These are phyloP conservation scores for Gasterosteus aculeatus DNA, from an alignment of 2,113 vertebrate species.

Conservation along the genomic window DNA sequence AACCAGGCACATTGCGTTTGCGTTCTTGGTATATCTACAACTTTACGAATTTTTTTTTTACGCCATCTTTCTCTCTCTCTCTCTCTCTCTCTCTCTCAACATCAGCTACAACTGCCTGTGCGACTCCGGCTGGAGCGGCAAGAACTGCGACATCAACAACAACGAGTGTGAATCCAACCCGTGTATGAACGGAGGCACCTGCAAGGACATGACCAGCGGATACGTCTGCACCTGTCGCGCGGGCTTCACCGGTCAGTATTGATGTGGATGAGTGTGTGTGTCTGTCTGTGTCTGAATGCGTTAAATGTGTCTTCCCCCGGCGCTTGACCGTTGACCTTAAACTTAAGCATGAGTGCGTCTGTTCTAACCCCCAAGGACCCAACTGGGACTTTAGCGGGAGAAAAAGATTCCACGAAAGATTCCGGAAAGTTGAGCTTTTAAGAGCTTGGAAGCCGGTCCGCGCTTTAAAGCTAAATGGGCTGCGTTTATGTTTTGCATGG, in stretches of 20 bases:
- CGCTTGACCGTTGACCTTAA: neutral
- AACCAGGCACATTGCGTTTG: neutral
- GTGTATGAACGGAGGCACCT: constrained; percentile 93
- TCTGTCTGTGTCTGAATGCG: neutral
- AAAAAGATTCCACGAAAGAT: constrained; percentile 81
- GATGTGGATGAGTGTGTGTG: neutral
- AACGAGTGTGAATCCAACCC: constrained; percentile 96
- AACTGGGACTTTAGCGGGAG: constrained; percentile 69
- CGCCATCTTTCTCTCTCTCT: neutral
- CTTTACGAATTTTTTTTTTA: too few species aligned
- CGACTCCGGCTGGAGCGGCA: constrained; percentile 91
- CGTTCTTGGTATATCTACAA: neutral
- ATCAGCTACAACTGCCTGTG: constrained; percentile 91
- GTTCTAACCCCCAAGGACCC: too few species aligned
- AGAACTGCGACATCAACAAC: constrained; percentile 94
- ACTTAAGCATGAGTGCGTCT: neutral
- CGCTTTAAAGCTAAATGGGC: constrained; percentile 74
- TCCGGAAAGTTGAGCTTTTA: constrained; percentile 84
- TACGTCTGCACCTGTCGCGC: constrained; percentile 91
- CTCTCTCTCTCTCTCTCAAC: neutral
- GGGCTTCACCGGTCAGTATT: constrained; percentile 91
- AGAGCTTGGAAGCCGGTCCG: constrained; percentile 73
- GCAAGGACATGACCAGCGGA: constrained; percentile 95
- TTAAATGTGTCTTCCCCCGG: neutral
- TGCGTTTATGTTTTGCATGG: constrained; percentile 69